These are phyloP conservation scores for Rhopalosiphum nymphaeae DNA, from an alignment of 2,888 invertebrate species.

Conservation along the genomic window DNA sequence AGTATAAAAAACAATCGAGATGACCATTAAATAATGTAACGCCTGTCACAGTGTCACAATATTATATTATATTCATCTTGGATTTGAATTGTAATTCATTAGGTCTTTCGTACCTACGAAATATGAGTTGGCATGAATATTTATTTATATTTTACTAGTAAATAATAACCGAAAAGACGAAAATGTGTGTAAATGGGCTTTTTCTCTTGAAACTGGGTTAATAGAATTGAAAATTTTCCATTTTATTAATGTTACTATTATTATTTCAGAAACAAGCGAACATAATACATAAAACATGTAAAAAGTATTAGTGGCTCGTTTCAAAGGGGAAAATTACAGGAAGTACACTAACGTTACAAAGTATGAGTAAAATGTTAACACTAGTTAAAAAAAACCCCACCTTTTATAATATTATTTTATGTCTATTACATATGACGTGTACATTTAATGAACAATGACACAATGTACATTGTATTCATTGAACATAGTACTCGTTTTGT, in stretches of 20 bases:
- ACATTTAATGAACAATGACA: too few species aligned
- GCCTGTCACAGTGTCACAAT: background rate
- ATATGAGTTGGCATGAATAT: background rate
- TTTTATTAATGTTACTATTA: slow-evolving; percentile 13
- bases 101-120: background rate
- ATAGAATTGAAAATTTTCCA: background rate
- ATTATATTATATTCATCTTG: background rate
- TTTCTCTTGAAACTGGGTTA: slow-evolving; percentile 23
- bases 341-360: background rate
- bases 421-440: background rate
- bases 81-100: background rate
- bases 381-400: background rate
- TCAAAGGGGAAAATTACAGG: background rate
- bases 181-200: background rate
- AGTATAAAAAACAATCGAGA: background rate
- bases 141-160: background rate
- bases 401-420: background rate
- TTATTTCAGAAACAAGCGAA: slow-evolving; percentile 12
- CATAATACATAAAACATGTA: slow-evolving; percentile 17
- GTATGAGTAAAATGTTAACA: background rate
- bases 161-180: background rate
- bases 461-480: background rate
- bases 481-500: background rate
- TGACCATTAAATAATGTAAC: background rate
- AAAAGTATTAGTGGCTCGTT: slow-evolving; percentile 41